Base-by-base conservation (phyloP, 2,888 invertebrate genomes). In the Epicampocera succincta region DNA sequence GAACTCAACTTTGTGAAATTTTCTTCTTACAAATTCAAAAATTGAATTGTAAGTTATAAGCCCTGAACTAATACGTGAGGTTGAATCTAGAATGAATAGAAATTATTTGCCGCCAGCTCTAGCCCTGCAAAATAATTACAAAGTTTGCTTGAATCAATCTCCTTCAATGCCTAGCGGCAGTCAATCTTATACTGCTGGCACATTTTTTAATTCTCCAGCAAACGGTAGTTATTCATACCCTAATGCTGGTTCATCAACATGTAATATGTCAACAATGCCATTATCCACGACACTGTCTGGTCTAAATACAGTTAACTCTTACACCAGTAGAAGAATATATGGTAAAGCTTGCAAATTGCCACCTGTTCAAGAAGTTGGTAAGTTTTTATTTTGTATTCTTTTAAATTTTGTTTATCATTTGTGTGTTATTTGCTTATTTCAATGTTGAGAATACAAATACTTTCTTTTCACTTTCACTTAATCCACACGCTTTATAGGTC, bases 21-120 rank as follows among this genome's bases (percentile, higher is more conserved):
- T 61, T 60, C n/a, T 11, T n/a, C 44, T 40, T 38, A 40, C 25
- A 65, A 71, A 75, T 29, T 42, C 12, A 17, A 56, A n/a, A 25
- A 68, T 74, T 71, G 17, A 54, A 66, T 50, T 73, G 17, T 19
- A 93, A 97, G 97, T 96, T 88, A 96, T 97, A 92, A 96, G 96
- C 90, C 96, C 96, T 84, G 96, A 97, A 91, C 93, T 97, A 91
- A 95, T 96, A 86, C 95, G 95, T 94, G 97, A 97, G 90, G 96
- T 97, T 85, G 97, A 97, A 92, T 95, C 95, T 86, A 93, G 97
- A 89, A 97, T 97, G 96, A 95, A 95, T 90, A 92, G 95, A 85
- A 94, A 95, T 88, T 95, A 95, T 90, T 92, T 95, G 87, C 96
- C 96, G 69, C 94, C 96, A 81, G 94, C 94, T 61, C 86, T 91